phyloP scores from a whole-genome alignment of 2,113 vertebrate species.

The Rattus norvegicus region DNA sequence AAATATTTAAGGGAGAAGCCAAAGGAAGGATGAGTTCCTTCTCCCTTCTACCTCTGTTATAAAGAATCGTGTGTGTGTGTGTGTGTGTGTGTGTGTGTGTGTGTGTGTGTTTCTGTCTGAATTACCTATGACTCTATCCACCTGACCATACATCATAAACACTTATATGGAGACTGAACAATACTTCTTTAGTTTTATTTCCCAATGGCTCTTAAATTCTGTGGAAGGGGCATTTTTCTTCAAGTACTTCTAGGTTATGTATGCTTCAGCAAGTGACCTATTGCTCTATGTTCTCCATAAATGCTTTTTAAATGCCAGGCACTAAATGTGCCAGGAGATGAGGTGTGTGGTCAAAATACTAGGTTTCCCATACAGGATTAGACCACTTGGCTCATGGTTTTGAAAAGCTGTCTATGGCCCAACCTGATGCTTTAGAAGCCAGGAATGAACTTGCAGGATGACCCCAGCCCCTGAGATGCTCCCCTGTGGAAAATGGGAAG shows the following conservation, averaged over 20 bases:
- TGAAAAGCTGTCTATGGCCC: neutral
- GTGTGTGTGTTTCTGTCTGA: neutral
- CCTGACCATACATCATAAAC: neutral
- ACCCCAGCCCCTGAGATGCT: neutral
- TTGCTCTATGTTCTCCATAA: neutral
- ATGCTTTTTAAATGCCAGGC: neutral
- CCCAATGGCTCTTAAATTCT: conserved; percentile 32
- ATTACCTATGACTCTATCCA: neutral
- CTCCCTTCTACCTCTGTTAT: neutral
- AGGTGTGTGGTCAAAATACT: neutral
- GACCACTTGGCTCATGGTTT: conserved; percentile 13
- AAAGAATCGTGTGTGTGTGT: neutral
- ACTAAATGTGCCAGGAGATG: no score
- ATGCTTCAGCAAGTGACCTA: neutral
- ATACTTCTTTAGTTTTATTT: conserved; percentile 46
- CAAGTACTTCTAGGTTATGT: neutral
- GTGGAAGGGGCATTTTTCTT: conserved; percentile 12
- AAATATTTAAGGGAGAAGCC: conserved; percentile 56
- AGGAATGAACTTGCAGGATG: conserved; percentile 52
- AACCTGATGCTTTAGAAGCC: conserved; percentile 28
- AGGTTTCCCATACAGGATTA: neutral
- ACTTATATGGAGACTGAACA: neutral
- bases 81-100: neutral
- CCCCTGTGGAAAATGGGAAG: conserved; percentile 57
- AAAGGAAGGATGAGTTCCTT: conserved; percentile 9